A percentile compares a stretch with the other conserved stretches of the same genome.
phyloP scores from a whole-genome alignment of 2,888 invertebrate species.

The Machimus rusticus region DNA sequence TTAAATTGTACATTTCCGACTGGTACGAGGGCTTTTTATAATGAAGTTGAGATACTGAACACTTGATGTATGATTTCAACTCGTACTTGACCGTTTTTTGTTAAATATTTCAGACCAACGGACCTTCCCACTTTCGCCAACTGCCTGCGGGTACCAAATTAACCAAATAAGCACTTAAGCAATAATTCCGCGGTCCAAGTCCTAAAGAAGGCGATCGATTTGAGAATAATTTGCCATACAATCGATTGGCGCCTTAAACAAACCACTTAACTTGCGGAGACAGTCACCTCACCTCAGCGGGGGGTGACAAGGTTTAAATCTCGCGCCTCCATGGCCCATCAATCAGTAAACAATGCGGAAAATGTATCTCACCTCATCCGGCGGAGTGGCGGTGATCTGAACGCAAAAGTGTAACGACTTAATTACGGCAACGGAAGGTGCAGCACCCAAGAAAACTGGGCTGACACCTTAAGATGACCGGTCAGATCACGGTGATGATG shows the following conservation, averaged over 20 bases:
- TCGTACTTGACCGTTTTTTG: not conserved
- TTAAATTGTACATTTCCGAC: too few species aligned
- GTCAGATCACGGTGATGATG: not conserved
- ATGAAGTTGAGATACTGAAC: not conserved
- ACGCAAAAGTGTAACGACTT: slow-evolving; percentile 30
- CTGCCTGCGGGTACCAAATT: not conserved
- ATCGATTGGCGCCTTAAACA: not conserved
- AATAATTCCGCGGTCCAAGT: not conserved
- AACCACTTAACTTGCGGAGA: not conserved
- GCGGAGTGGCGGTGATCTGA: not conserved
- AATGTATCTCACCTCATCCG: not conserved
- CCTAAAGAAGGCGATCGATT: not conserved
- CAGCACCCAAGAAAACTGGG: not conserved
- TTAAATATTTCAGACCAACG: not conserved
- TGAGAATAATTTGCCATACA: not conserved
- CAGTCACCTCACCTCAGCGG: not conserved
- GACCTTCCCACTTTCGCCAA: not conserved
- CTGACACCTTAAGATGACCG: slow-evolving; percentile 1
- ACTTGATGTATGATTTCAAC: not conserved
- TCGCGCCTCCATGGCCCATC: not conserved
- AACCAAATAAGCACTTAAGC: not conserved
- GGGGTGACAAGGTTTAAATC: not conserved
- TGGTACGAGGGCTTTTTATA: not conserved
- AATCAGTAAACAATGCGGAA: slow-evolving; percentile 34
- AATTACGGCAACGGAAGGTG: not conserved